Conservation (phyloP, 2,888 invertebrate genomes). For the Andrena marginata region DNA sequence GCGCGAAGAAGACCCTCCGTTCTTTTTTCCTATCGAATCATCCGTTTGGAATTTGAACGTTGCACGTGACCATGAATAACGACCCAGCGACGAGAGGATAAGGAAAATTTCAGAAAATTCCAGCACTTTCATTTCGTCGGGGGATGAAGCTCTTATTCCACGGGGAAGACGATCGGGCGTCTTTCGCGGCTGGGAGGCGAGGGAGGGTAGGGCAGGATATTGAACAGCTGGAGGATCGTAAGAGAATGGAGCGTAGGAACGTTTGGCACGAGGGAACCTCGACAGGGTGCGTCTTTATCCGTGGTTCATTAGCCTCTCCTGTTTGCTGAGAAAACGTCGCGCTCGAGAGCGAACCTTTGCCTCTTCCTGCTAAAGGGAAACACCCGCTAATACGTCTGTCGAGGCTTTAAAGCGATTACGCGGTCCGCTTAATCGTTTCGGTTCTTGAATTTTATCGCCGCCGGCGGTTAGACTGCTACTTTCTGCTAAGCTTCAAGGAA, state of each 20-base stretch:
- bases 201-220: slow-evolving; percentile 10
- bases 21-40: too few species aligned
- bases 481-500: background rate
- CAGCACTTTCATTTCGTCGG: slow-evolving; percentile 19
- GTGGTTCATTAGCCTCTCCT: slow-evolving; percentile 25
- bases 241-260: background rate
- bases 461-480: background rate
- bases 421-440: slow-evolving; percentile 7
- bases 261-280: slow-evolving; percentile 1
- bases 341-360: background rate
- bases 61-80: too few species aligned
- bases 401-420: slow-evolving; percentile 6
- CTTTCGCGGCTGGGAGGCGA: slow-evolving; percentile 15
- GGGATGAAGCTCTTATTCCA: slow-evolving; percentile 24
- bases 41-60: too few species aligned
- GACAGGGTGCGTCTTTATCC: slow-evolving; percentile 13
- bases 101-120: slow-evolving; percentile 1
- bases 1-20: too few species aligned
- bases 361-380: background rate
- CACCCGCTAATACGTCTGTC: slow-evolving; percentile 10
- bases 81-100: background rate
- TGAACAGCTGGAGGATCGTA: slow-evolving; percentile 19
- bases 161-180: slow-evolving; percentile 27
- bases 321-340: slow-evolving; percentile 24
- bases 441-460: slow-evolving; percentile 8